A percentile compares a stretch with the other conserved stretches of the same genome.
These are phyloP conservation scores for Cabera pusaria DNA, from an alignment of 2,888 invertebrate species.

Conservation along the genomic window DNA sequence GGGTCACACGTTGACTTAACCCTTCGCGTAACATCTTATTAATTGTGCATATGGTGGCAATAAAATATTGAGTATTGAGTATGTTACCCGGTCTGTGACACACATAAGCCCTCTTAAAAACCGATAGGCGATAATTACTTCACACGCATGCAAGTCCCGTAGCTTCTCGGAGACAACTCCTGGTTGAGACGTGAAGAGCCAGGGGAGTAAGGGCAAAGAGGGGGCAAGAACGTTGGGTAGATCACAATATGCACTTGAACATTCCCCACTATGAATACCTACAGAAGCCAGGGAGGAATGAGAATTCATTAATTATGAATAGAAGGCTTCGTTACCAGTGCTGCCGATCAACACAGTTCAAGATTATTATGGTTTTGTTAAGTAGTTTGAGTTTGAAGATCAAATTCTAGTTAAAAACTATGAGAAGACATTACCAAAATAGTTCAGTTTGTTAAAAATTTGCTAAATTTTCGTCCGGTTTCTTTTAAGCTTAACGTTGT, in stretches of 20 bases:
- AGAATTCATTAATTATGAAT: constrained; percentile 48
- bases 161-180: constrained; percentile 64
- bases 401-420: constrained; percentile 2
- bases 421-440: too few species aligned
- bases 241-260: constrained; percentile 83
- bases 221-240: constrained; percentile 50
- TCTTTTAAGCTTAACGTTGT: too few species aligned
- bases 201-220: constrained; percentile 30
- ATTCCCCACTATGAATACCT: constrained; percentile 72
- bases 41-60: too few species aligned
- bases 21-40: too few species aligned
- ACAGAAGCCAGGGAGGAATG: constrained; percentile 60
- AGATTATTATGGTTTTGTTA: constrained; percentile 2
- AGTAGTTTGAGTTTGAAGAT: constrained; percentile 7
- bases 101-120: constrained; percentile 21
- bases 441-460: too few species aligned
- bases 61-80: too few species aligned
- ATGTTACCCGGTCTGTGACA: neutral
- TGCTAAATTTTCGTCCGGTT: too few species aligned
- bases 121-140: constrained; percentile 29
- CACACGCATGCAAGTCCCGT: constrained; percentile 42
- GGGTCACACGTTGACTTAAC: too few species aligned
- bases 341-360: constrained; percentile 9
- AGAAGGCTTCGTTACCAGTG: constrained; percentile 23
- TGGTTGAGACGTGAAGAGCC: constrained; percentile 75